Evolutionary conservation across 35 echinoderm and acorn worm genomes (phyloP), one percentile per base, ranked within the genome.

Genomic region (Lytechinus variegatus): DNA sequence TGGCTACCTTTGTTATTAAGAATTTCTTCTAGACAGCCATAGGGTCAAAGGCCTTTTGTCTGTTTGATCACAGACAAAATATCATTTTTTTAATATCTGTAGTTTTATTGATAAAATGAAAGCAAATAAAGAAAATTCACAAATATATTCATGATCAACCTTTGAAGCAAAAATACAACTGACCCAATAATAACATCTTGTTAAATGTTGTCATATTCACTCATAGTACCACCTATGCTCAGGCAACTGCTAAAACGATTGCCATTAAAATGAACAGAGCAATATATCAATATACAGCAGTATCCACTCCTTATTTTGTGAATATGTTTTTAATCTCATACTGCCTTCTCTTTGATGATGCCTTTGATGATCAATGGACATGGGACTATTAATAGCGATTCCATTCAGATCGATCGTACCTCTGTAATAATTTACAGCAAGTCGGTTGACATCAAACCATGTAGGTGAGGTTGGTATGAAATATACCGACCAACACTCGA

Each of bases 351-450:
- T 58, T 9, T 24, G 66, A 79, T 19, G 66, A 79, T 79, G 66
- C 66, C 19, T 79, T 58, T 13, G 66, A 16, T 24, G 66, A 79
- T 79, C 66, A 79, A 79, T 79, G 66, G 6, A 79, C 66, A 79
- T 79, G 19, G 19, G 66, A 79, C 66, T 79, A 79, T 79, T 79
- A 79, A 79, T 79, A 79, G 66, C 66, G 66, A 79, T 79, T 79
- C 66, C 66, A 79, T 79, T 79, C 66, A 24, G 66, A 79, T 79
- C 66, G 16, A 79, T 79, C 16, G 66, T 24, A 24, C 66, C 66
- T 58, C 66, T n/a, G 66, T 79, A 79, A 79, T 79, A 79, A 79
- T 79, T 79, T 19, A 79, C 66, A 79, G 66, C 19, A 8, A 7
- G 66, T 16, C 66, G 66, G 66, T n/a, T 24, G 66, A 79, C 66